These are phyloP conservation scores for Platysteira castanea DNA, from an alignment of 2,113 vertebrate species.

Conservation along the genomic window DNA sequence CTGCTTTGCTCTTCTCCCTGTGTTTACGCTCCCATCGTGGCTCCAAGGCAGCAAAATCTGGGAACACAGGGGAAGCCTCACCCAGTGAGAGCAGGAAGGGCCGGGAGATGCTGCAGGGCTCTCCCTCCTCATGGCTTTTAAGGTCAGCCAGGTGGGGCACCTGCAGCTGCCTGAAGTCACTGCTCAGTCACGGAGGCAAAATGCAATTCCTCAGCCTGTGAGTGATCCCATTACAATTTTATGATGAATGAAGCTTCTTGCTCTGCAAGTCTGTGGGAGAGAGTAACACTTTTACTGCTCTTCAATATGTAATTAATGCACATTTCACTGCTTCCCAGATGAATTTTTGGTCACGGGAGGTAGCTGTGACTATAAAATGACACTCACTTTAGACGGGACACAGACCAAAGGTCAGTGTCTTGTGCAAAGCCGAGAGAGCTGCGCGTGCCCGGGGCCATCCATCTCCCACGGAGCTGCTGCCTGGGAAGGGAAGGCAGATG, in stretches of 20 bases:
- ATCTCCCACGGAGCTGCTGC: neutral
- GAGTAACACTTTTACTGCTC: neutral
- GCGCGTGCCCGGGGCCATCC: accelerated
- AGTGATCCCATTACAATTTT: neutral
- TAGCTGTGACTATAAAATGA: neutral
- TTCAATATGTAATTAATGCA: neutral
- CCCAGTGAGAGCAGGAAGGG: neutral
- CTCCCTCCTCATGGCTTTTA: neutral
- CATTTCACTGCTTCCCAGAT: conserved; percentile 7
- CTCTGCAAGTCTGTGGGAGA: neutral
- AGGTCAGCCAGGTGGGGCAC: neutral
- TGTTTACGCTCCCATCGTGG: neutral
- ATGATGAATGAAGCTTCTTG: neutral
- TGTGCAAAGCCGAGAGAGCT: neutral
- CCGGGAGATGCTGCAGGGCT: neutral
- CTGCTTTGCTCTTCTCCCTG: neutral
- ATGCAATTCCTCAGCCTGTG: neutral
- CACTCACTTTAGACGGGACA: neutral
- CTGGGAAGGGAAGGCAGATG: neutral
- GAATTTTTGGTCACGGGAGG: neutral
- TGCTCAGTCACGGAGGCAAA: accelerated
- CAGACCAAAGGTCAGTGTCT: neutral
- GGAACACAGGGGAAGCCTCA: neutral
- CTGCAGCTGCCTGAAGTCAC: neutral
- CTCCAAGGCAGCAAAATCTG: neutral